Evolutionary conservation across 2,113 vertebrate genomes (phyloP).

Genomic region (Cervus canadensis): DNA sequence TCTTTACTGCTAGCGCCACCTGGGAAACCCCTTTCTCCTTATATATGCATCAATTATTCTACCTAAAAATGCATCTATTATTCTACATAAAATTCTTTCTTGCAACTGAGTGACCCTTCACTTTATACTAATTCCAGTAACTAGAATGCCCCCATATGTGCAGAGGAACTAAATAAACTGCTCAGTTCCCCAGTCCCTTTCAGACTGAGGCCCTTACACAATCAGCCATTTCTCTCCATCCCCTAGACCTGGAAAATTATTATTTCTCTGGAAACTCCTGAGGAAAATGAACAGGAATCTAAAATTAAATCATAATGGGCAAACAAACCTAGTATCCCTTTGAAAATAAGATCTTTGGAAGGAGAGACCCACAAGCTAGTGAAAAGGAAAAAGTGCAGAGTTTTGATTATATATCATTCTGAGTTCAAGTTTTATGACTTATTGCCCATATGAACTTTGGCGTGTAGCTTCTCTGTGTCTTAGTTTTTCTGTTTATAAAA

Average conservation of each 20-base stretch:
- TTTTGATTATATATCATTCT: neutral
- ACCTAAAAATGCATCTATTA: too few relatives aligned
- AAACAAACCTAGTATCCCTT: neutral
- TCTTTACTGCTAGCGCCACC: neutral
- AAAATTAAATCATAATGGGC: neutral
- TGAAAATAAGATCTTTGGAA: neutral
- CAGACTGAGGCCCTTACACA: too few relatives aligned
- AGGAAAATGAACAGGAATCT: neutral
- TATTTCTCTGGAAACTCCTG: neutral
- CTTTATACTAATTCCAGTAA: neutral
- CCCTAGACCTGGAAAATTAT: neutral
- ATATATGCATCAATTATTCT: neutral
- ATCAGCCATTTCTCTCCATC: neutral
- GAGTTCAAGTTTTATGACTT: neutral
- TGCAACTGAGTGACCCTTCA: neutral
- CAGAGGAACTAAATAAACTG: neutral
- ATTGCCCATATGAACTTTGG: neutral
- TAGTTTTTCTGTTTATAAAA: neutral
- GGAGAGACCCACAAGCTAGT: neutral
- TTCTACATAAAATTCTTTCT: neutral
- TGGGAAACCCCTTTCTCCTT: neutral
- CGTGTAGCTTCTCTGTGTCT: neutral
- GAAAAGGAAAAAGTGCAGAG: neutral
- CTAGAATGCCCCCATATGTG: fast-evolving
- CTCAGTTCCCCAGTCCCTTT: neutral